Base-by-base conservation (phyloP, 2,888 invertebrate species). In the Congeria kusceri region DNA sequence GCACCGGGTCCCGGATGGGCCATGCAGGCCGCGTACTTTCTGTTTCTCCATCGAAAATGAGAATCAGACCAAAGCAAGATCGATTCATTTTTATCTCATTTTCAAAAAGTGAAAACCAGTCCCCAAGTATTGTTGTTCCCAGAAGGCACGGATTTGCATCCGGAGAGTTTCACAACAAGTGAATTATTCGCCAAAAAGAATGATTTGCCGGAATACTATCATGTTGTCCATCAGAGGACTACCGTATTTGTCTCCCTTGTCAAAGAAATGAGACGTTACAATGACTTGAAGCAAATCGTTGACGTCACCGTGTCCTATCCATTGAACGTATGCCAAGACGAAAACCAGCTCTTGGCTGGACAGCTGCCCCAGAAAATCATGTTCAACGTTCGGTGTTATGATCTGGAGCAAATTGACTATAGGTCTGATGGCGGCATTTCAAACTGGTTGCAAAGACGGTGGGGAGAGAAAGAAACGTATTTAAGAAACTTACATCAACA, bases 241-340 rank as follows among this genome's bases (percentile, higher is more conserved):
- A 97, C 96, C 0, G 98, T 97, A 0, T 95, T 95, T 87, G 91
- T 92, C 1, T 94, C 93, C 84, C 89, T 95, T 28, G 91, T 93
- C n/a, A 91, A 93, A 66, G 89, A 92, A 46, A 94, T 95, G 82
- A 69, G 65, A 57, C 93, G 87, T 92, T 95, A 94, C 69, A 94
- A 95, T 18, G 95, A 95, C 23, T 93, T 97, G 66, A 95, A 95
- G 76, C 96, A 97, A 0, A 95, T 97, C 23, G 97, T 97, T 92
- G 97, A 97, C 92, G 95, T 97, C 82, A 97, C 97, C 0, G 95
- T 98, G 11, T 96, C 96, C 0, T 98, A 97, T 93, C 97, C 97
- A 5, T 95, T 95, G 83, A 95, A 95, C n/a, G 93, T 96, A 29
- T 96, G 97, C 0, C 96, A 97, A 93, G 96, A 95, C 15, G 97